Conservation (phyloP, 1,140 invertebrate genomes). For the Diuraphis noxia region DNA sequence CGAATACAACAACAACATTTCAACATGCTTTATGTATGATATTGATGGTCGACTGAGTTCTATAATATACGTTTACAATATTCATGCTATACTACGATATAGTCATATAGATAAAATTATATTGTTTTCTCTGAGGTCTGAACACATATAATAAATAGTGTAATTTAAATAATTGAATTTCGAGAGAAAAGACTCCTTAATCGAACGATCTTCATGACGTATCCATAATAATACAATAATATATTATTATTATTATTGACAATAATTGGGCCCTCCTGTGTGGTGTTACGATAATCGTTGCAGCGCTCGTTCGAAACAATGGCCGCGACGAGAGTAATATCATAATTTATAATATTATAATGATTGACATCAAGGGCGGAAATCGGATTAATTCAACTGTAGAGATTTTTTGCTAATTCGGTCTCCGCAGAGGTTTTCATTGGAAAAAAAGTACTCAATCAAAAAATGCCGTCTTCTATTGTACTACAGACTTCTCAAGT, state of each 20-base stretch:
- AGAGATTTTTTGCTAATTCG: not conserved
- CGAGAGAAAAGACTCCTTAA: not conserved
- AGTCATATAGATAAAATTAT: not conserved
- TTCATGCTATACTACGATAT: not conserved
- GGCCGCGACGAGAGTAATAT: not conserved
- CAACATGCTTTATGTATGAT: not conserved
- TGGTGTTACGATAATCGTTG: not conserved
- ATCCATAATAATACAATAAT: too few species aligned
- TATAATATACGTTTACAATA: not conserved
- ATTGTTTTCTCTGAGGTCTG: not conserved
- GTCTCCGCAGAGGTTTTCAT: not conserved
- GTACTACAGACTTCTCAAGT: too few species aligned
- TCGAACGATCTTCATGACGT: not conserved
- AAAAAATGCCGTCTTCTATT: too few species aligned
- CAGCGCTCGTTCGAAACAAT: not conserved
- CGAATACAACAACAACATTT: conserved; percentile 7
- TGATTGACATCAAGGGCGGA: not conserved
- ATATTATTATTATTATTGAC: not conserved
- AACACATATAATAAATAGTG: not conserved
- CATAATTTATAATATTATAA: not conserved
- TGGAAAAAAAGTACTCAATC: too few species aligned
- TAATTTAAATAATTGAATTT: not conserved
- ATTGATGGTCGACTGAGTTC: not conserved
- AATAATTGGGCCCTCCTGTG: not conserved
- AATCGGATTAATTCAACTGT: not conserved